These are phyloP conservation scores for Gnathonemus longibarbis DNA, from an alignment of 2,113 vertebrate species.

Conservation along the genomic window DNA sequence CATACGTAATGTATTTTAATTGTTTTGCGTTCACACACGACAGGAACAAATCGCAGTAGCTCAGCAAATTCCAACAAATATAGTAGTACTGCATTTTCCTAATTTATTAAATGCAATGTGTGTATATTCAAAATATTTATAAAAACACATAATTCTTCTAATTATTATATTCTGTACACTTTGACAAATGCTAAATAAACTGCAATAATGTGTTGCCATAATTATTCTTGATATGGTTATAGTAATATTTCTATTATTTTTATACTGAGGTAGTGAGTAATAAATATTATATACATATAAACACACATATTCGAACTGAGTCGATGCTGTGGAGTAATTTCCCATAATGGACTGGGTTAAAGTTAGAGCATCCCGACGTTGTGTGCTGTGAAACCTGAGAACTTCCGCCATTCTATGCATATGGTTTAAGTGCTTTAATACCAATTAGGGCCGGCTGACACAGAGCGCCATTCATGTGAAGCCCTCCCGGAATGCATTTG, in stretches of 20 bases:
- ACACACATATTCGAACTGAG: background rate
- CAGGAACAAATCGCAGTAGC: background rate
- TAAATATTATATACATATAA: background rate
- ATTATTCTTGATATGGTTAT: background rate
- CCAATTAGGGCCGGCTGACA: slow-evolving; percentile 99
- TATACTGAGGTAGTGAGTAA: background rate
- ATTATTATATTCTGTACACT: background rate
- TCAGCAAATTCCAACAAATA: background rate
- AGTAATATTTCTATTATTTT: background rate
- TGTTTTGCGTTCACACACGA: background rate
- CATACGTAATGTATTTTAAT: background rate
- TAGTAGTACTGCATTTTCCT: background rate
- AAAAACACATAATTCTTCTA: background rate
- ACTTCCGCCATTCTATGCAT: slow-evolving; percentile 90
- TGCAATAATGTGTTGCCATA: background rate
- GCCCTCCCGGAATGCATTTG: slow-evolving; percentile 96
- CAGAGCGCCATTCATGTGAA: slow-evolving; percentile 87
- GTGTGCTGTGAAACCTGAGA: slow-evolving; percentile 84
- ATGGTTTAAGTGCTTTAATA: slow-evolving; percentile 98
- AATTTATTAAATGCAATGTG: background rate
- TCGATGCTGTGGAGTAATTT: slow-evolving; percentile 15
- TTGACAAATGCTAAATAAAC: background rate
- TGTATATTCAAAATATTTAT: background rate
- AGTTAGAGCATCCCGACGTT: slow-evolving; percentile 48
- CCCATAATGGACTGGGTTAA: slow-evolving; percentile 33